Evolutionary conservation across 2,797 vertebrate genomes (phyloP).

Genomic region (Kryptopterus vitreolus): DNA sequence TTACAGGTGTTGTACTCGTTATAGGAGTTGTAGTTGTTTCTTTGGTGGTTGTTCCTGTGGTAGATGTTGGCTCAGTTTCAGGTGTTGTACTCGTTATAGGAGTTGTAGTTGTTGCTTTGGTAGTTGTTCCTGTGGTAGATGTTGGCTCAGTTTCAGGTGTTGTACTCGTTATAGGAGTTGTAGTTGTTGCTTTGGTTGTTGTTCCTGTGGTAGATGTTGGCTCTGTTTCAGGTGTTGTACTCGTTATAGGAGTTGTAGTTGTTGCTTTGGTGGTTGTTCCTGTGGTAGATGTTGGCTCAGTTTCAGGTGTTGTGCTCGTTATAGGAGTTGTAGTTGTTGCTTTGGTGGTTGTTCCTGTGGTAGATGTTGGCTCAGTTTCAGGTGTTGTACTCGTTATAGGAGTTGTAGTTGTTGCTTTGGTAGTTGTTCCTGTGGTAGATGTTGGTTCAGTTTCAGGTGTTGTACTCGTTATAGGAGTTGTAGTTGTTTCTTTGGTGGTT

Average conservation of each 20-base stretch:
- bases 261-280: background rate
- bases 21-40: conserved; percentile 5
- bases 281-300: background rate
- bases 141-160: too few relatives aligned
- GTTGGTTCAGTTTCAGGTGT: background rate
- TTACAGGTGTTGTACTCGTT: background rate
- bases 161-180: background rate
- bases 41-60: background rate
- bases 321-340: background rate
- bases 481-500: background rate
- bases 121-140: background rate
- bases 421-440: background rate
- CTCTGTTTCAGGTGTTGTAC: background rate
- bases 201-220: background rate
- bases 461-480: too few relatives aligned
- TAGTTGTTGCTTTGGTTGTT: conserved; percentile 5
- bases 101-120: too few relatives aligned
- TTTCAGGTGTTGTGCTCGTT: background rate
- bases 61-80: background rate
- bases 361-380: background rate
- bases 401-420: too few relatives aligned
- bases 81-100: too few relatives aligned
- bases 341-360: background rate
- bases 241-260: conserved; percentile 13
- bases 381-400: too few relatives aligned